Conservation (phyloP, 2,888 invertebrate species). For the Rosalia funebris region DNA sequence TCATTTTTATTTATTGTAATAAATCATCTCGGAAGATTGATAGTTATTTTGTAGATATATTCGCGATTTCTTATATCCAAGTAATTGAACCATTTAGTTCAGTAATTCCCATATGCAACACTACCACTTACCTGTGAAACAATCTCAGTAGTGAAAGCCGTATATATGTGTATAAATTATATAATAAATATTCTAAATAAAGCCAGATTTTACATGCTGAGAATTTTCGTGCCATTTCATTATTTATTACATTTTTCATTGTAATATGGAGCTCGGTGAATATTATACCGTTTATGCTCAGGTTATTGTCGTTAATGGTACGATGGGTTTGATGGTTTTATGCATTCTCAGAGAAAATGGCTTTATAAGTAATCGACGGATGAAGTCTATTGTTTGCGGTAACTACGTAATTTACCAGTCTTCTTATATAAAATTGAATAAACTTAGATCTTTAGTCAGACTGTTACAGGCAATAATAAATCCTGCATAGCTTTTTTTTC, state of each 20-base stretch:
- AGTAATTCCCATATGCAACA: constrained; percentile 19
- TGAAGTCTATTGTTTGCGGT: neutral
- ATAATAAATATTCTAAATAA: constrained; percentile 2
- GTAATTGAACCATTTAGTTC: too few relatives aligned
- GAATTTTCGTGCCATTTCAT: constrained; percentile 1
- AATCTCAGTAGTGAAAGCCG: constrained; percentile 19
- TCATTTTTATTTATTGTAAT: too few relatives aligned
- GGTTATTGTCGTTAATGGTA: neutral
- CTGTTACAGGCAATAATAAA: too few relatives aligned
- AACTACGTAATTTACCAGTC: too few relatives aligned
- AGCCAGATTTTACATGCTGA: neutral
- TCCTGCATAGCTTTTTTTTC: too few relatives aligned
- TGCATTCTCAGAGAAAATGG: neutral
- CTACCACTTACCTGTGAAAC: neutral
- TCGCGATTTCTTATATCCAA: too few relatives aligned
- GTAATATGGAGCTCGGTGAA: neutral
- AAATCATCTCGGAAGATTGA: too few relatives aligned
- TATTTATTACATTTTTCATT: neutral
- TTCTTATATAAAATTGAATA: too few relatives aligned
- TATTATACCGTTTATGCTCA: constrained; percentile 1
- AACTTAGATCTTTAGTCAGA: too few relatives aligned
- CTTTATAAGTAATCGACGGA: neutral
- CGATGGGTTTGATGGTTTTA: neutral
- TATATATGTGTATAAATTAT: constrained; percentile 13
- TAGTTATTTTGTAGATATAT: too few relatives aligned